phyloP scores from a whole-genome alignment of 2,113 vertebrate genomes.

The rabbit (Oryctolagus cuniculus) region DNA sequence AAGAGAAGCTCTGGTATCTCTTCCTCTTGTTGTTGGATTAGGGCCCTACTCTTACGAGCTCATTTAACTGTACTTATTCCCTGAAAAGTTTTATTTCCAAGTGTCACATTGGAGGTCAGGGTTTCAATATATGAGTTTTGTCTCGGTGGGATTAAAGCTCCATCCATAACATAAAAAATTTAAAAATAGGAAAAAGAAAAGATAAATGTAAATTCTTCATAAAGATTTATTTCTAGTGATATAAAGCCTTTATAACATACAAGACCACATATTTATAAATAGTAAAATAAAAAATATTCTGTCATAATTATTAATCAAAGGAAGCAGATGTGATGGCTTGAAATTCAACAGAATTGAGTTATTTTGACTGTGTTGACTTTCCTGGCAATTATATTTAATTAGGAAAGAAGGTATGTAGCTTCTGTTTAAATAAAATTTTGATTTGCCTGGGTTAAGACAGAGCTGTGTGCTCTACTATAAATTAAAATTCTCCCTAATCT shows the following conservation, averaged over 20 bases:
- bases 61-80: background rate
- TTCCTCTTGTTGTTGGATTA: background rate
- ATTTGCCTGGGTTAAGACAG: slow-evolving; percentile 8
- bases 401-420: background rate
- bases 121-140: background rate
- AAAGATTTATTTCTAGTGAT: background rate
- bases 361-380: background rate
- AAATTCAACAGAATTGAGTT: background rate
- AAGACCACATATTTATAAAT: background rate
- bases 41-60: rapidly evolving
- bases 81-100: background rate
- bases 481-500: slow-evolving; percentile 33
- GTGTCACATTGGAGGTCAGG: background rate
- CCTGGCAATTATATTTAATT: background rate
- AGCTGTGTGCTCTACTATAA: background rate
- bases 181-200: background rate
- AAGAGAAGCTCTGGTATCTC: rapidly evolving
- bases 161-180: background rate
- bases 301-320: slow-evolving; percentile 22
- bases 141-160: too few species aligned
- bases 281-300: background rate
- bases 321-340: background rate
- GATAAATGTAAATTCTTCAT: background rate
- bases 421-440: slow-evolving; percentile 29
- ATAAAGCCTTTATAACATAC: background rate